phyloP scores from a whole-genome alignment of 2,888 invertebrate species.

The Ephialtes manifestator region DNA sequence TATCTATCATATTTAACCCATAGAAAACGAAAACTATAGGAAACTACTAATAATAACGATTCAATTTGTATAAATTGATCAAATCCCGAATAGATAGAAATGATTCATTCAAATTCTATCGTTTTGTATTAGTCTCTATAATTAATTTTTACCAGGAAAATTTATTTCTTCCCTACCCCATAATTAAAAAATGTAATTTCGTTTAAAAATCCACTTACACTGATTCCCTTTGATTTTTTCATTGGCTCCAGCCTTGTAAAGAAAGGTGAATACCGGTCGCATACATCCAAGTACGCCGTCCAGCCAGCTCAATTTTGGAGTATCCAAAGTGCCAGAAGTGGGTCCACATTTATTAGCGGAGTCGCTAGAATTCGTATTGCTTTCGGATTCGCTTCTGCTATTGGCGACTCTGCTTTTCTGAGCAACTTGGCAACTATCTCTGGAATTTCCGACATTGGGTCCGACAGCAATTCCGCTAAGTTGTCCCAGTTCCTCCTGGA shows the following conservation, averaged over 20 bases:
- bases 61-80: no score
- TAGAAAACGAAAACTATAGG: no score
- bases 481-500: constrained; percentile 89
- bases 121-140: no score
- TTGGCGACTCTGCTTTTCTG: constrained; percentile 78
- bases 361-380: constrained; percentile 81
- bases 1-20: no score
- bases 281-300: constrained; percentile 95
- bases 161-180: no score
- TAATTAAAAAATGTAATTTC: no score
- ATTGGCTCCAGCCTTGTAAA: constrained; percentile 91
- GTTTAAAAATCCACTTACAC: constrained; percentile 86
- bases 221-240: constrained; percentile 89
- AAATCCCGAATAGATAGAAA: no score
- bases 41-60: no score
- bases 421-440: constrained; percentile 71
- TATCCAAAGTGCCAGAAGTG: constrained; percentile 82
- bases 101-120: no score
- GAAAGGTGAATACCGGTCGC: constrained; percentile 94
- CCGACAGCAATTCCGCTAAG: constrained; percentile 84
- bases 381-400: constrained; percentile 79
- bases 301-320: constrained; percentile 90
- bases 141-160: no score
- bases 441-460: constrained; percentile 76
- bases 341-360: constrained; percentile 80